These are phyloP conservation scores for Orientallactaga sibirica DNA, from an alignment of 2,797 vertebrate species.

Conservation along the genomic window DNA sequence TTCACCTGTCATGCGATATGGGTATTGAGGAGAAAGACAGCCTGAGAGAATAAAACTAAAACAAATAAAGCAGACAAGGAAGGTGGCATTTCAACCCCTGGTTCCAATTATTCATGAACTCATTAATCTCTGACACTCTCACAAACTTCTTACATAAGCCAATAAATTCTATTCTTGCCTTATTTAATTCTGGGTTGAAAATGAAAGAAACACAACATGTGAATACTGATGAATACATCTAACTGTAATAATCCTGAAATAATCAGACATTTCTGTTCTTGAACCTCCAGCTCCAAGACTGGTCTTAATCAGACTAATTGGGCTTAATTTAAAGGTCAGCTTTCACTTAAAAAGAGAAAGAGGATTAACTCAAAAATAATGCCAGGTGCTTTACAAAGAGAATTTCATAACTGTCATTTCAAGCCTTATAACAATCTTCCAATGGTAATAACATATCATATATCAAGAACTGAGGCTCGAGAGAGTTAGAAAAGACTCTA, in stretches of 20 bases:
- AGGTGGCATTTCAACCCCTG: constrained; percentile 24
- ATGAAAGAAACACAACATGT: constrained; percentile 53
- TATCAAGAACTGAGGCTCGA: constrained; percentile 26
- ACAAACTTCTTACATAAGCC: constrained; percentile 28
- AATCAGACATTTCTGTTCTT: constrained; percentile 67
- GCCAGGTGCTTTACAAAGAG: neutral
- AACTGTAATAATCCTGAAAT: constrained; percentile 71
- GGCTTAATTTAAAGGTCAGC: constrained; percentile 77
- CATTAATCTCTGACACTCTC: constrained; percentile 59
- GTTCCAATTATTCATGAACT: constrained; percentile 52
- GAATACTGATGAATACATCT: constrained; percentile 64
- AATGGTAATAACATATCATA: neutral
- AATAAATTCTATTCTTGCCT: constrained; percentile 54
- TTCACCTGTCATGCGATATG: constrained; percentile 31
- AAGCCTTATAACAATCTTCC: neutral
- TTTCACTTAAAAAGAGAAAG: constrained; percentile 54
- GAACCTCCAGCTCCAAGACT: constrained; percentile 45
- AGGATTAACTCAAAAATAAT: constrained; percentile 49
- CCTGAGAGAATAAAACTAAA: constrained; percentile 55
- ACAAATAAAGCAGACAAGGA: constrained; percentile 32
- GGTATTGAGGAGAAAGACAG: constrained; percentile 1
- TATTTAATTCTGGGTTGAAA: constrained; percentile 58
- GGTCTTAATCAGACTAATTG: constrained; percentile 64
- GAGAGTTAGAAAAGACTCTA: constrained; percentile 42
- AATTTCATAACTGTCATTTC: constrained; percentile 56